Conservation (phyloP, 2,888 invertebrate genomes). For the Hypomecis punctinalis region DNA sequence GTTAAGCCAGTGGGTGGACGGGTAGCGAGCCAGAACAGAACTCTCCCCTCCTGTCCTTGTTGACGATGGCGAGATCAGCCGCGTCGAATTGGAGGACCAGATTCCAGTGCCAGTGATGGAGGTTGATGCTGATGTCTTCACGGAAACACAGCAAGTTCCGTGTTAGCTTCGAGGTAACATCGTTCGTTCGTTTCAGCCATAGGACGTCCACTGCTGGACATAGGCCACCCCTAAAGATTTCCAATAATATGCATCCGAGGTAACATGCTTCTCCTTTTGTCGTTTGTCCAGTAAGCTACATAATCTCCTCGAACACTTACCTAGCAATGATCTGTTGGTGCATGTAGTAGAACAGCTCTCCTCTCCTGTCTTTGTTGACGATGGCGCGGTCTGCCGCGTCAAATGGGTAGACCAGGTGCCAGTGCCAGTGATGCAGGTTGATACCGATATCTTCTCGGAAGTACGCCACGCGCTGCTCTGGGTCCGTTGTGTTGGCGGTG, state of each 20-base stretch:
- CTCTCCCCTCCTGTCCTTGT: slow-evolving; percentile 91
- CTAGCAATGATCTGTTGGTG: slow-evolving; percentile 89
- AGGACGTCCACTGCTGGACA: too few species aligned
- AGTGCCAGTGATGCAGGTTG: slow-evolving; percentile 96
- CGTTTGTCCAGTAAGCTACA: neutral
- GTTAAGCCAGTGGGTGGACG: too few species aligned
- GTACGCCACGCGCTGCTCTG: slow-evolving; percentile 92
- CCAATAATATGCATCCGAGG: too few species aligned
- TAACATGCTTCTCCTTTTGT: too few species aligned
- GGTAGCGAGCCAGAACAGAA: too few species aligned
- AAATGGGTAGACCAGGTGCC: slow-evolving; percentile 95
- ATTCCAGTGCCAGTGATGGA: slow-evolving; percentile 97
- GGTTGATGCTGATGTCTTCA: slow-evolving; percentile 93
- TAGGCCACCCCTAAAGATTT: too few species aligned
- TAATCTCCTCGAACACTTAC: slow-evolving; percentile 61
- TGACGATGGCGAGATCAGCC: slow-evolving; percentile 83
- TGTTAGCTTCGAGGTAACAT: too few species aligned
- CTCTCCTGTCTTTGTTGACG: slow-evolving; percentile 89
- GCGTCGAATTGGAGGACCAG: slow-evolving; percentile 93
- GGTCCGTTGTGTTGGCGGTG: slow-evolving; percentile 90
- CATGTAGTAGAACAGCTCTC: slow-evolving; percentile 93
- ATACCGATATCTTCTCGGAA: slow-evolving; percentile 94
- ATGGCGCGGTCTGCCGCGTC: slow-evolving; percentile 86
- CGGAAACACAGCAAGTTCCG: slow-evolving; percentile 93
- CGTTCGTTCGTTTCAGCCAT: too few species aligned